A percentile compares a stretch with the other conserved stretches of the same genome.
These are phyloP conservation scores for Ptychochromis oligacanthus DNA, from an alignment of 2,113 vertebrate genomes.

Conservation along the genomic window DNA sequence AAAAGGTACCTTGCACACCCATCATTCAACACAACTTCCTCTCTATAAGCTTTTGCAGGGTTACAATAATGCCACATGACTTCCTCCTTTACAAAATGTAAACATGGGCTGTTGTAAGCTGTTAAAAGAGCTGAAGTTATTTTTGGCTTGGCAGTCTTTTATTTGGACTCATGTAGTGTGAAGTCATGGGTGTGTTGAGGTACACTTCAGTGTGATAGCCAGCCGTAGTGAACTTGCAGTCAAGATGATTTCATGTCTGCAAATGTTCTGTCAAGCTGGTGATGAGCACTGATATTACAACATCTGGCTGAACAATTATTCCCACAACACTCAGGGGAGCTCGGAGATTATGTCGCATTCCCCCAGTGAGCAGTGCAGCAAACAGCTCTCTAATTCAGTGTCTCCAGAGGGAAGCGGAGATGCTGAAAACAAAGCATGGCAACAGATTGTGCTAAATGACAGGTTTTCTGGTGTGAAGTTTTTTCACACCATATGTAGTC, in stretches of 20 bases:
- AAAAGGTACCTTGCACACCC: neutral
- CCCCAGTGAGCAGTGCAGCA: conserved; percentile 10
- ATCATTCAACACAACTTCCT: conserved; percentile 5
- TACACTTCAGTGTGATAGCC: neutral
- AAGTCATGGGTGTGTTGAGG: neutral
- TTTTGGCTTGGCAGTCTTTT: neutral
- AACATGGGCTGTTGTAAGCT: neutral
- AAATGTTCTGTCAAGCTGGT: neutral
- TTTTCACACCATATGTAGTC: neutral
- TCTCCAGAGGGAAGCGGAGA: conserved; percentile 27
- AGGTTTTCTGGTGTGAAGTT: neutral
- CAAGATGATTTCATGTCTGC: neutral
- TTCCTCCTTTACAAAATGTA: conserved; percentile 7
- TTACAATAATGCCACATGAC: conserved; percentile 1
- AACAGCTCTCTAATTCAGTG: conserved; percentile 36
- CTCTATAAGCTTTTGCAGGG: neutral
- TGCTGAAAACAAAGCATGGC: conserved; percentile 15
- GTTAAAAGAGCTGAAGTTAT: neutral
- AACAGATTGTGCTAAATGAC: conserved; percentile 42
- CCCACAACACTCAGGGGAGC: conserved; percentile 28
- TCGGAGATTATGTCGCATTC: conserved; percentile 7
- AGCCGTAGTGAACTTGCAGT: neutral
- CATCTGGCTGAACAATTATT: conserved; percentile 64
- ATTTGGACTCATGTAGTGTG: neutral
- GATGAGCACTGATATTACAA: conserved; percentile 41